Conservation (phyloP, 2,113 vertebrate genomes). For the Otolemur garnettii region DNA sequence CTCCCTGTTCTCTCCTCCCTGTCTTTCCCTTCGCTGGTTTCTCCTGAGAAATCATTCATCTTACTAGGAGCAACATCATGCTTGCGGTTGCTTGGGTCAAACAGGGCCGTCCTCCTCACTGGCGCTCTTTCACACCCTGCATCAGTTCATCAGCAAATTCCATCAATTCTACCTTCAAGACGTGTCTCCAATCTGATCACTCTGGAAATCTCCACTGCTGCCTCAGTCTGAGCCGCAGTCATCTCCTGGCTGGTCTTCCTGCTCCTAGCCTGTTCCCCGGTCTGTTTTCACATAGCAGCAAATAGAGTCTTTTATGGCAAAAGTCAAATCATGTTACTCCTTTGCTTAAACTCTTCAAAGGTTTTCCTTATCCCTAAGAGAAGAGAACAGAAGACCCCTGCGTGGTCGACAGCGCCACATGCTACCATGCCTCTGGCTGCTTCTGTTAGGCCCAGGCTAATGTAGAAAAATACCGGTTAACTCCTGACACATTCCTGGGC, state of each 20-base stretch:
- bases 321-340: background rate
- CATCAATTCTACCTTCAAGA: background rate
- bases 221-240: background rate
- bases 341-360: background rate
- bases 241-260: background rate
- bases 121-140: background rate
- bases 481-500: no score
- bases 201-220: background rate
- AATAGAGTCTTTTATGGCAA: background rate
- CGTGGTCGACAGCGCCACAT: fast-evolving
- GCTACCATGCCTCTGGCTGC: background rate
- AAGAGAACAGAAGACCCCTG: background rate
- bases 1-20: background rate
- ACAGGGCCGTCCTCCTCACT: background rate
- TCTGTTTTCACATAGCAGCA: background rate
- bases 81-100: background rate
- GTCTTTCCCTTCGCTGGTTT: background rate
- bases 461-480: no score
- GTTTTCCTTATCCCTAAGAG: background rate
- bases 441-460: background rate
- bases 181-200: background rate
- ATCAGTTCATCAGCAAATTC: background rate
- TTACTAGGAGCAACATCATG: background rate
- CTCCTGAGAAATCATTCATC: background rate
- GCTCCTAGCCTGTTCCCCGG: background rate